These are phyloP conservation scores for Microcaecilia unicolor DNA, from an alignment of 2,797 vertebrate species.

Conservation along the genomic window DNA sequence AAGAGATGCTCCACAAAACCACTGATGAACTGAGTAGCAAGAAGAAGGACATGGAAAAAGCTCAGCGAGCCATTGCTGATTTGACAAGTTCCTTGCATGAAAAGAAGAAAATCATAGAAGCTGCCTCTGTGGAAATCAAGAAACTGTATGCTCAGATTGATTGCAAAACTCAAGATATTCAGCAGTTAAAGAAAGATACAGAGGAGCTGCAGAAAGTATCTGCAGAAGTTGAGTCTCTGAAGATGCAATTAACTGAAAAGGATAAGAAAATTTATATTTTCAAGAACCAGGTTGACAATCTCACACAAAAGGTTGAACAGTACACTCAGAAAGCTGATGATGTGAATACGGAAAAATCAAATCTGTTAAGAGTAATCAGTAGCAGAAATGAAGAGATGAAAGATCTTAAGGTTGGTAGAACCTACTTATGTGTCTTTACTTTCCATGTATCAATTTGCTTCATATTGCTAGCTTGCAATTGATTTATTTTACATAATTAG, in stretches of 20 bases:
- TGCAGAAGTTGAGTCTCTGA: slow-evolving; percentile 40
- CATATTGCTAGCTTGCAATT: too few species aligned
- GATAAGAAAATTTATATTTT: slow-evolving; percentile 47
- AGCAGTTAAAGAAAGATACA: slow-evolving; percentile 19
- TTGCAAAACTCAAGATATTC: slow-evolving; percentile 46
- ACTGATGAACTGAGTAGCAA: slow-evolving; percentile 39
- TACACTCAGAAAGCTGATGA: slow-evolving; percentile 37
- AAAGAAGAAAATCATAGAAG: slow-evolving; percentile 32
- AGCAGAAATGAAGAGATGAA: slow-evolving; percentile 50
- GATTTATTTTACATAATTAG: too few species aligned
- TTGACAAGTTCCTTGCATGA: slow-evolving; percentile 40
- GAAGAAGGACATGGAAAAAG: slow-evolving; percentile 31
- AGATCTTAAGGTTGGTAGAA: slow-evolving; percentile 51
- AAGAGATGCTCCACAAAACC: slow-evolving; percentile 41
- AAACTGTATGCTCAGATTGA: slow-evolving; percentile 47
- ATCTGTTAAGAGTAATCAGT: slow-evolving; percentile 53
- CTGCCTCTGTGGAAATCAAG: slow-evolving; percentile 26
- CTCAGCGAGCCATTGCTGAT: slow-evolving; percentile 25
- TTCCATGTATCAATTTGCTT: too few species aligned
- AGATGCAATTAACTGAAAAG: slow-evolving; percentile 46
- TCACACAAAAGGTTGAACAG: slow-evolving; percentile 40
- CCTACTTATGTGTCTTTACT: not conserved
- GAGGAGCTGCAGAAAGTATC: slow-evolving; percentile 31
- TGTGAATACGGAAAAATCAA: slow-evolving; percentile 52
- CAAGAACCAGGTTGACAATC: slow-evolving; percentile 46